Base-by-base conservation (phyloP, 2,888 invertebrate species). In the Mythimna impura region DNA sequence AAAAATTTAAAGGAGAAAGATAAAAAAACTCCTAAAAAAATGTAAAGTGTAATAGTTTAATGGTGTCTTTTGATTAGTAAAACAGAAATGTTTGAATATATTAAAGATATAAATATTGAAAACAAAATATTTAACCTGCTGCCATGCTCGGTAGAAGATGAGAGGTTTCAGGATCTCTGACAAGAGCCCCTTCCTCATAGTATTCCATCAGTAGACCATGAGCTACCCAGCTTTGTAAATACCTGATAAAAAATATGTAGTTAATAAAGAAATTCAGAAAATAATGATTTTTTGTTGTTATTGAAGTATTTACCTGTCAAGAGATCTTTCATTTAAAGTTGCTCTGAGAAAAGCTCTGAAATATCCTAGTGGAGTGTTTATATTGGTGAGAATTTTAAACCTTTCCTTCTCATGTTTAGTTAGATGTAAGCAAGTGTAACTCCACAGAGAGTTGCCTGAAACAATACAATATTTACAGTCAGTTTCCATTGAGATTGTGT, bases 311-410 rank as follows among this genome's bases (percentile, higher is more conserved):
- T 52, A 76, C 94, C 98, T 97, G 89, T 99, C 98, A 61, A 99
- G 96, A 0, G 99, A 98, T 86, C 98, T 97, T 92, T 99, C 99
- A 96, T 99, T 99, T 36, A 99, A 96, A 6, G 98, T 97, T 25
- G 99, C 98, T 81, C 99, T 96, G 43, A 99, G 97, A 97, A 99
- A 99, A 36, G 99, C 98, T 88, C 98, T 97, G 34, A 98, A 98
- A 87, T 98, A 97, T 22, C 99, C 99, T 66, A 97, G 96, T n/a
- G 96, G 96, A 9, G 96, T 96, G 79, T 96, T 96, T 63, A 96
- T 94, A 78, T 95, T 94, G 17, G 95, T 90, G 3, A 96, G 90
- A 67, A 98, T 97, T 86, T 97, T 97, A 92, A 98, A 99, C 68
- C 99, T 97, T 90, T 99, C 98, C 78, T 97, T 97, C 93, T 99